A percentile compares a stretch with the other conserved stretches of the same genome.
Conservation (phyloP, 2,113 vertebrate species). For the Ageneiosus marmoratus region DNA sequence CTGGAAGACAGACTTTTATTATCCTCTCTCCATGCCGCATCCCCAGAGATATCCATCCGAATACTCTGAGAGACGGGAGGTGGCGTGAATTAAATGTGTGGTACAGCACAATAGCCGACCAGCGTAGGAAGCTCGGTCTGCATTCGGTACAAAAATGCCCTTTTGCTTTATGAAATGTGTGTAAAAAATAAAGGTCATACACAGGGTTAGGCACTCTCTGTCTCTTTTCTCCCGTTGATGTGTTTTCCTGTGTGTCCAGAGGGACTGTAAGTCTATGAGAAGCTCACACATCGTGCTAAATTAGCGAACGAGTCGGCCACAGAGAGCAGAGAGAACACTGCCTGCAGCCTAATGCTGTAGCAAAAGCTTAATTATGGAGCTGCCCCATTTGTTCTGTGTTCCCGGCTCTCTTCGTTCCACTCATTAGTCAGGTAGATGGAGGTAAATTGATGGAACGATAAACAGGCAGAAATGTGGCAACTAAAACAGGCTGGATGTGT, state of each 20-base stretch:
- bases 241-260: conserved; percentile 9
- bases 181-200: conserved; percentile 21
- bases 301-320: neutral
- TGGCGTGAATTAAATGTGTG: conserved; percentile 48
- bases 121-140: conserved; percentile 10
- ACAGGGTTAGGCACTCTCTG: conserved; percentile 1
- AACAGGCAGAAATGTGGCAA: conserved; percentile 48
- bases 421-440: conserved; percentile 53
- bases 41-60: conserved; percentile 53
- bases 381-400: conserved; percentile 49
- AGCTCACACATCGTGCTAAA: conserved; percentile 13
- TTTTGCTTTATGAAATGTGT: conserved; percentile 20
- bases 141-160: neutral
- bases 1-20: conserved; percentile 50
- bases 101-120: conserved; percentile 23
- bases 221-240: neutral
- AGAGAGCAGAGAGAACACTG: conserved; percentile 13
- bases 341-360: conserved; percentile 32
- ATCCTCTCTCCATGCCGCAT: conserved; percentile 47
- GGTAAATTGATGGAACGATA: conserved; percentile 51
- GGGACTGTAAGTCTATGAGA: neutral
- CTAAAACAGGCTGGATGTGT: conserved; percentile 20
- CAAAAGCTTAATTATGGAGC: conserved; percentile 43
- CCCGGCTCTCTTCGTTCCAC: conserved; percentile 23
- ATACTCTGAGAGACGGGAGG: conserved; percentile 33